Conservation (phyloP, 1,140 invertebrate genomes). For the Lepidostoma basale region DNA sequence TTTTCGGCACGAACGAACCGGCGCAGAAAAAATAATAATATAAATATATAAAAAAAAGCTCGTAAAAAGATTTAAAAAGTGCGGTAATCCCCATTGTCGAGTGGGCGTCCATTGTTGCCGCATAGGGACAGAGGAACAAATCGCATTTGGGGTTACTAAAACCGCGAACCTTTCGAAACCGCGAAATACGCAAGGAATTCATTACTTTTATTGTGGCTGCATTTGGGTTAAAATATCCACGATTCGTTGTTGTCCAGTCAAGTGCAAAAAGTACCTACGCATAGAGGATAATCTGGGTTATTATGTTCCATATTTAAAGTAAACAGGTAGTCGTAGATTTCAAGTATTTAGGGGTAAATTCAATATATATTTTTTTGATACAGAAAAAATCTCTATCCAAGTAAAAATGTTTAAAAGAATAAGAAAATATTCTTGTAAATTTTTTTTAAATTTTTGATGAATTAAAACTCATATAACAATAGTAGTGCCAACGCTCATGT, state of each 20-base stretch:
- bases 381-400: too few relatives aligned
- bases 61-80: slow-evolving; percentile 7
- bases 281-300: background rate
- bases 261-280: slow-evolving; percentile 6
- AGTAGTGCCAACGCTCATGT: too few relatives aligned
- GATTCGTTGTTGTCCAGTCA: slow-evolving; percentile 6
- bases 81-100: slow-evolving; percentile 16
- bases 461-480: too few relatives aligned
- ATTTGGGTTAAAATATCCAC: background rate
- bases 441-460: too few relatives aligned
- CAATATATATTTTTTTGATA: too few relatives aligned
- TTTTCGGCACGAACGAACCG: background rate
- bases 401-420: too few relatives aligned
- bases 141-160: background rate
- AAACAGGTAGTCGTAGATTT: slow-evolving; percentile 19
- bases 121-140: background rate
- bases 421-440: too few relatives aligned
- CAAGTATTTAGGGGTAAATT: too few relatives aligned
- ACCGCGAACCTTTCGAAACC: background rate
- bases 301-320: background rate
- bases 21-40: background rate
- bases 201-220: background rate
- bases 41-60: background rate
- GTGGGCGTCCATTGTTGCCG: background rate
- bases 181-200: background rate